phyloP scores from a whole-genome alignment of 2,888 invertebrate species.

The Salpingus planirostris region DNA sequence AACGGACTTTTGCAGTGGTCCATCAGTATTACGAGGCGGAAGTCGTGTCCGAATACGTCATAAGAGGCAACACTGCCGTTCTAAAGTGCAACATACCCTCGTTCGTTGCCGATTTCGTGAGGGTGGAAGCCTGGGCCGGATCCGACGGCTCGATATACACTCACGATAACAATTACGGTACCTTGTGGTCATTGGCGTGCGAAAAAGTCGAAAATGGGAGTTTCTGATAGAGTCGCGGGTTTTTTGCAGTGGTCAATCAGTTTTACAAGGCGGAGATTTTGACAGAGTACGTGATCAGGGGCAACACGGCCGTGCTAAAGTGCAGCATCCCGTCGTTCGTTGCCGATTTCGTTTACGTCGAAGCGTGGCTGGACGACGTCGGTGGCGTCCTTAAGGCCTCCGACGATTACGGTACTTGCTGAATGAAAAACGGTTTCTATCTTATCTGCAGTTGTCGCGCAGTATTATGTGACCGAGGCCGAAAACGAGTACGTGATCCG shows the following conservation, averaged over 20 bases:
- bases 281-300: constrained; percentile 65
- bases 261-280: constrained; percentile 63
- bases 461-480: constrained; percentile 83
- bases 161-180: constrained; percentile 68
- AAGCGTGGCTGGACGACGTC: constrained; percentile 61
- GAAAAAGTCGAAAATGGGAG: too few relatives aligned
- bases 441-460: constrained; percentile 65
- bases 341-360: constrained; percentile 62
- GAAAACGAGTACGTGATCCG: constrained; percentile 91
- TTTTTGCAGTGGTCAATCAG: constrained; percentile 58
- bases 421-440: constrained; percentile 5
- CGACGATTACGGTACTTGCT: constrained; percentile 45
- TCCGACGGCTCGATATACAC: constrained; percentile 60
- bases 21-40: constrained; percentile 84
- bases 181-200: too few relatives aligned
- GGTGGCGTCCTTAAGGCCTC: constrained; percentile 45
- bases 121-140: constrained; percentile 73
- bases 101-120: constrained; percentile 85
- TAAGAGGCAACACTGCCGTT: constrained; percentile 78
- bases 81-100: constrained; percentile 85
- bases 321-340: constrained; percentile 69
- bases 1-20: constrained; percentile 60
- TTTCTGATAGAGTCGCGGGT: constrained; percentile 4
- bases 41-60: constrained; percentile 78
- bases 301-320: constrained; percentile 62